Percentiles rank a stretch among this genome's conserved stretches.
Conservation (phyloP, 2,797 vertebrate species). For the Gobio occitaniae region DNA sequence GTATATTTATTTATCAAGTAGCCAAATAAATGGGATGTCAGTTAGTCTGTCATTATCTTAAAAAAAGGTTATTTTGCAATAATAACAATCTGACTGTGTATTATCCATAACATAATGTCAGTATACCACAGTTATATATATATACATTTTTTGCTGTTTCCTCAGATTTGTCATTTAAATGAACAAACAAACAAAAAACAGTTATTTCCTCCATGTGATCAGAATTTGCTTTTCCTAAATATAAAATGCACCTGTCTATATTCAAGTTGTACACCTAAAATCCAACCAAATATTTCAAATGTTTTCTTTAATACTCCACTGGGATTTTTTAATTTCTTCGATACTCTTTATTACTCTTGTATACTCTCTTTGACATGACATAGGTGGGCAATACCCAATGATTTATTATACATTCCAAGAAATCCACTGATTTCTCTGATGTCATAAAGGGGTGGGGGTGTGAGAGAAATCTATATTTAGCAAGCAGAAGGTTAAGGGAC, state of each 20-base stretch:
- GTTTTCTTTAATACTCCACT: background rate
- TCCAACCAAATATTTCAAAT: background rate
- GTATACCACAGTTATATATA: no score
- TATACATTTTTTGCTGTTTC: no score
- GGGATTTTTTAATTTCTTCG: background rate
- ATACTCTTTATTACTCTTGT: background rate
- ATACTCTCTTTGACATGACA: background rate
- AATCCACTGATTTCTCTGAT: conserved; percentile 19
- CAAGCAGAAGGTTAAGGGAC: conserved; percentile 48
- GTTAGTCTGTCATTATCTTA: no score
- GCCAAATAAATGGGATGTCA: no score
- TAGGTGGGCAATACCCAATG: background rate
- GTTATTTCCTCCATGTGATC: background rate
- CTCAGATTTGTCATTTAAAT: no score
- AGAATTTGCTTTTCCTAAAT: background rate
- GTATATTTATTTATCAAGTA: no score
- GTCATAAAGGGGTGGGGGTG: background rate
- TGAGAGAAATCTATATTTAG: conserved; percentile 54
- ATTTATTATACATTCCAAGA: conserved; percentile 20
- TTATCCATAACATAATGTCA: no score
- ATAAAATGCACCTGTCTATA: background rate
- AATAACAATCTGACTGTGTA: no score
- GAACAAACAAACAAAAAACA: no score
- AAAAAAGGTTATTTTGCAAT: no score
- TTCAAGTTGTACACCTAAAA: background rate